Base-by-base conservation (phyloP, 1,140 invertebrate genomes). In the Drosophila suzukii region DNA sequence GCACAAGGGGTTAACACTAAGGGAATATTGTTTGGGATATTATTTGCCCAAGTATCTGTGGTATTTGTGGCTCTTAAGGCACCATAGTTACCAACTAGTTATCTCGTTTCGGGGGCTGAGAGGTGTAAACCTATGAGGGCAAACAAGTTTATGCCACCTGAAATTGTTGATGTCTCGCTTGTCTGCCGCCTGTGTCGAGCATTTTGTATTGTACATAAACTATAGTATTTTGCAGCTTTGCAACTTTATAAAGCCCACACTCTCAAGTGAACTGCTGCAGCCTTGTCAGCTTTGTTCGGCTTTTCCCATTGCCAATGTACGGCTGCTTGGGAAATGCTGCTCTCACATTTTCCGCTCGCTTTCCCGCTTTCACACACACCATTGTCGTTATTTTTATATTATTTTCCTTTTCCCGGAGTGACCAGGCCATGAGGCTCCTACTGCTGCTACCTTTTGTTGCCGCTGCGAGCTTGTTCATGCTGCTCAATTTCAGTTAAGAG, bases 401-500 rank as follows among this genome's bases (percentile, higher is more conserved):
- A 13, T 55, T 47, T 24, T 60, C 17, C 66, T 56, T 30, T 15
- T 75, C 68, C 76, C 58, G 71, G 66, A 86, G 75, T 86, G 78
- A 75, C 75, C 82, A 75, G 53, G 78, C 60, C 50, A 43, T 60
- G 70, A 49, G 54, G 78, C 27, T 81, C 54, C 56, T 62, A 20
- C 56, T 58, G 38, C 44, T 59, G 54, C 56, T 68, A 70, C 67
- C 67, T 71, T 68, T 71, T 72, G 66, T 47, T 66, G 56, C 49
- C 39, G 36, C 72, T 57, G 50, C 54, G 62, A 79, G 75, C 63
- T 78, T 65, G 82, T 81, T 82, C 62, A 46, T 71, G 78, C 62
- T 76, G 84, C 79, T 83, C 83, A 83, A 83, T 86, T 86, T 78
- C 83, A 89, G 83, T 89, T 89, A 86, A 89, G 84, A 89, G 84